A percentile compares a stretch with the other conserved stretches of the same genome.
Conservation (phyloP, 1,140 invertebrate species). For the Leptopilina boulardi region DNA sequence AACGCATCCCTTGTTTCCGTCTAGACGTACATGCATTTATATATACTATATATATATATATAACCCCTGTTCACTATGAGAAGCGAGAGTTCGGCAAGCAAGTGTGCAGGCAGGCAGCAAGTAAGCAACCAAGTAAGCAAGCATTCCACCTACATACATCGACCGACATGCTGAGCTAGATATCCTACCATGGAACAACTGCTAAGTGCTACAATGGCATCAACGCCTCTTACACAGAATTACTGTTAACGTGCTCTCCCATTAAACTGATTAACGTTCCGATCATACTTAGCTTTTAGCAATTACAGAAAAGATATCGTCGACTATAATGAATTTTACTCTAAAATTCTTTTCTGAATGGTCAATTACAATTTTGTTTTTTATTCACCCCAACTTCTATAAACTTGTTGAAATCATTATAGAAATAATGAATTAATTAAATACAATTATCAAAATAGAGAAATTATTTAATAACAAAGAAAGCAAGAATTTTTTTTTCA, state of each 20-base stretch:
- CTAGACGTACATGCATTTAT: conserved; percentile 52
- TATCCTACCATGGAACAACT: conserved; percentile 62
- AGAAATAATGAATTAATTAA: too few species aligned
- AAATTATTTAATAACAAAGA: too few species aligned
- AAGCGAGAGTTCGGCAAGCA: conserved; percentile 59
- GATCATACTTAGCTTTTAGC: conserved; percentile 37
- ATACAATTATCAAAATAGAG: too few species aligned
- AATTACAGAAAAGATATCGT: background rate
- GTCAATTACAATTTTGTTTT: too few species aligned
- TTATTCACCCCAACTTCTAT: too few species aligned
- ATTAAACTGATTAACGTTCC: conserved; percentile 60
- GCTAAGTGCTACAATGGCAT: conserved; percentile 68
- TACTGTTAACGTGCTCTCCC: conserved; percentile 61
- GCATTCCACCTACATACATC: conserved; percentile 50
- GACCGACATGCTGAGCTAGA: conserved; percentile 49
- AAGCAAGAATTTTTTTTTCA: too few species aligned
- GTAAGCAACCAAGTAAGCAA: conserved; percentile 57
- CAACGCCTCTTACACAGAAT: conserved; percentile 68
- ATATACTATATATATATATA: too few species aligned
- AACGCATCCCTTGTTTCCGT: conserved; percentile 58
- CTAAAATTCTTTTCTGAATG: background rate
- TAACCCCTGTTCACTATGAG: conserved; percentile 56
- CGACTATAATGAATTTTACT: background rate
- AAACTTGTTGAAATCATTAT: too few species aligned
- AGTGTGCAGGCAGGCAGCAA: conserved; percentile 52